Evolutionary conservation across 1,140 invertebrate genomes (phyloP).

Genomic region (Tetragonula clypearis): DNA sequence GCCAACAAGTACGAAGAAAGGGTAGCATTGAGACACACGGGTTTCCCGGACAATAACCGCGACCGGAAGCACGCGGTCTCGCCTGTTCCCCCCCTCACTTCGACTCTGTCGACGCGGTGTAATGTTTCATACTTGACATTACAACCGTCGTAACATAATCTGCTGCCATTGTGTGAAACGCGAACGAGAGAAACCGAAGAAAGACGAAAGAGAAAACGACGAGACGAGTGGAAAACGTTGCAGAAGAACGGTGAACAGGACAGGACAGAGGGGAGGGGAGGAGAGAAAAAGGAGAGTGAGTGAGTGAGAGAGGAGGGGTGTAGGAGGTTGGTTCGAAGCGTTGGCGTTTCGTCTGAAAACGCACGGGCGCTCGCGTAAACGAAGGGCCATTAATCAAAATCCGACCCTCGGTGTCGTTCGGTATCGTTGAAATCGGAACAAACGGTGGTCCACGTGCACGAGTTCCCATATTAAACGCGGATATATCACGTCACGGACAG

Average conservation of each 20-base stretch:
- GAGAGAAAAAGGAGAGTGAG: background rate
- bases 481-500: constrained; percentile 66
- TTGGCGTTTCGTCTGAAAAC: constrained; percentile 31
- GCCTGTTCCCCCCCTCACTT: constrained; percentile 9
- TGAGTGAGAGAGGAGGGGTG: background rate
- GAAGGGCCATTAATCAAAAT: constrained; percentile 65
- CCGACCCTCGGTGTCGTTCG: constrained; percentile 50
- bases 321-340: too few relatives aligned
- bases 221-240: background rate
- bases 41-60: constrained; percentile 13
- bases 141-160: constrained; percentile 54
- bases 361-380: constrained; percentile 41
- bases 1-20: constrained; percentile 8
- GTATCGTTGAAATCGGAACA: constrained; percentile 67
- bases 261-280: too few relatives aligned
- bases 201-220: background rate
- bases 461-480: constrained; percentile 65
- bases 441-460: constrained; percentile 53
- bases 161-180: constrained; percentile 6
- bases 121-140: constrained; percentile 67
- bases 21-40: background rate
- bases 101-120: constrained; percentile 29
- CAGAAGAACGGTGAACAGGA: too few relatives aligned
- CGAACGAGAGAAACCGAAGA: background rate
- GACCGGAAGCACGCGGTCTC: constrained; percentile 30